phyloP scores from a whole-genome alignment of 2,888 invertebrate species.

The Hedya salicella region DNA sequence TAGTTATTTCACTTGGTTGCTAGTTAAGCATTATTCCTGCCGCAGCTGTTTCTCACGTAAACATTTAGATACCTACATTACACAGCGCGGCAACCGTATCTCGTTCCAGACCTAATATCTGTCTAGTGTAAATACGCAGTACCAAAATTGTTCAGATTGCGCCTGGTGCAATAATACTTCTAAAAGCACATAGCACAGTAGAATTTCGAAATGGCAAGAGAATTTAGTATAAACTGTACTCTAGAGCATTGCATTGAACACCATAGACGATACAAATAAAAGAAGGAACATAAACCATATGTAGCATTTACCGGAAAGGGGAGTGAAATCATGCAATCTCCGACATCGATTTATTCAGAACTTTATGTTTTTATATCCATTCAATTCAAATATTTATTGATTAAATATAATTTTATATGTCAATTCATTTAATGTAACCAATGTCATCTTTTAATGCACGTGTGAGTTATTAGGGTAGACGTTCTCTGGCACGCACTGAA shows the following conservation, averaged over 20 bases:
- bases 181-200: neutral
- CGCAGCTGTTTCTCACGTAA: neutral
- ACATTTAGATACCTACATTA: neutral
- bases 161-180: slow-evolving; percentile 14
- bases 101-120: slow-evolving; percentile 35
- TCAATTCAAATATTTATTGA: too few relatives aligned
- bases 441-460: too few relatives aligned
- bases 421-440: too few relatives aligned
- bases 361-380: too few relatives aligned
- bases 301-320: too few relatives aligned
- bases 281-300: too few relatives aligned
- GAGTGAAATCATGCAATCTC: too few relatives aligned
- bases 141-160: slow-evolving; percentile 36
- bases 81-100: slow-evolving; percentile 13
- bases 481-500: slow-evolving; percentile 44
- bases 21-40: neutral
- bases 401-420: too few relatives aligned
- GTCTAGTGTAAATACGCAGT: slow-evolving; percentile 29
- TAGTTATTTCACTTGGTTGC: too few relatives aligned
- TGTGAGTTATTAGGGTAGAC: too few relatives aligned
- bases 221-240: neutral
- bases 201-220: neutral
- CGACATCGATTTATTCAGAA: too few relatives aligned
- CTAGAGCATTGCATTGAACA: too few relatives aligned
- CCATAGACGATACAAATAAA: neutral